Evolutionary conservation across 2,113 vertebrate genomes (phyloP).

Genomic region (Cyanistes caeruleus): DNA sequence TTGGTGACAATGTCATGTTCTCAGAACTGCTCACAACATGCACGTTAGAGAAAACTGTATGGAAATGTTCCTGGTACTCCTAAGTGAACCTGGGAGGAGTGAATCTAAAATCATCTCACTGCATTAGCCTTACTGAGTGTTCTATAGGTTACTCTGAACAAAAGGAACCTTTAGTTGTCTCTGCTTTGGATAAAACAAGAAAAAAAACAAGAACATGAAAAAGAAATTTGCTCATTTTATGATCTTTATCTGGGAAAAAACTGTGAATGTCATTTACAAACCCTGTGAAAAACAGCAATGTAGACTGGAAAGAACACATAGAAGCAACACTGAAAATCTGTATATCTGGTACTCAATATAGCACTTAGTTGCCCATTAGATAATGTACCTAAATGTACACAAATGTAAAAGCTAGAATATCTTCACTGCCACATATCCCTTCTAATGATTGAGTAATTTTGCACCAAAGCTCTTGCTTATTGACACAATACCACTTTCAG

Average conservation of each 20-base stretch:
- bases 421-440: constrained; percentile 59
- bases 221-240: background rate
- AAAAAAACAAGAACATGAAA: background rate
- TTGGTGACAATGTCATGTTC: background rate
- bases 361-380: background rate
- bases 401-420: constrained; percentile 56
- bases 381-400: background rate
- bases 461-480: constrained; percentile 61
- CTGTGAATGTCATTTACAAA: background rate
- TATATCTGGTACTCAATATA: background rate
- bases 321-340: background rate
- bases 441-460: constrained; percentile 65
- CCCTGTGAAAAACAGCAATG: background rate
- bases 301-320: background rate
- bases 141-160: background rate
- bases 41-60: background rate
- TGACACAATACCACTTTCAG: constrained; percentile 6
- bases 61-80: background rate
- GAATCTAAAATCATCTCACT: background rate
- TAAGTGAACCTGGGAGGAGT: background rate
- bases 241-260: background rate
- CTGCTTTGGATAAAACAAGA: background rate
- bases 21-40: background rate
- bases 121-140: background rate
- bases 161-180: background rate